phyloP scores from a whole-genome alignment of 2,797 vertebrate species.

The Clarias laeviceps region DNA sequence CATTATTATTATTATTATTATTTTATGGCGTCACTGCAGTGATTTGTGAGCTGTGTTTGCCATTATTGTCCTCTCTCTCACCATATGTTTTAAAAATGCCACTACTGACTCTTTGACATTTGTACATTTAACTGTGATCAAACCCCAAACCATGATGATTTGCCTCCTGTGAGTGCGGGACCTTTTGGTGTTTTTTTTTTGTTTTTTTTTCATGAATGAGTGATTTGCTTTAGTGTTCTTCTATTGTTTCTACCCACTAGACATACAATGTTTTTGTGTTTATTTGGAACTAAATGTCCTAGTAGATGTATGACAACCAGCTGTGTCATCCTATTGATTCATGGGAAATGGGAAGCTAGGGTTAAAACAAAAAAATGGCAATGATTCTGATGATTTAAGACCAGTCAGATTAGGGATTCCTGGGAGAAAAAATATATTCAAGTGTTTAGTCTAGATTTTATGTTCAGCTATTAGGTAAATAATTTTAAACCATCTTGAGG shows the following conservation, averaged over 20 bases:
- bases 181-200: neutral
- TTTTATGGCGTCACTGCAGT: neutral
- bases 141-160: neutral
- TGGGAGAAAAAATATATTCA: neutral
- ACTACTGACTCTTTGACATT: neutral
- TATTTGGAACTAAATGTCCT: slow-evolving; percentile 25
- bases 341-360: neutral
- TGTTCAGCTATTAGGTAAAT: slow-evolving; percentile 2
- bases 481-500: neutral
- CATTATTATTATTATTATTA: no score
- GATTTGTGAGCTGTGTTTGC: neutral
- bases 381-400: neutral
- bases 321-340: neutral
- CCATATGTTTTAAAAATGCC: neutral
- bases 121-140: neutral
- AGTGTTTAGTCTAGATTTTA: neutral
- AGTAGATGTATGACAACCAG: slow-evolving; percentile 1
- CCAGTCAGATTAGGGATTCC: neutral
- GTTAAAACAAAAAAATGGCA: neutral
- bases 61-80: neutral
- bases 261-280: neutral
- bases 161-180: neutral
- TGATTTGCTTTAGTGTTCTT: neutral
- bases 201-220: no score
- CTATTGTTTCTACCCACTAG: slow-evolving; percentile 1